Base-by-base conservation (phyloP, 1,140 invertebrate species). In the Pseudomyrmex flavicornis region DNA sequence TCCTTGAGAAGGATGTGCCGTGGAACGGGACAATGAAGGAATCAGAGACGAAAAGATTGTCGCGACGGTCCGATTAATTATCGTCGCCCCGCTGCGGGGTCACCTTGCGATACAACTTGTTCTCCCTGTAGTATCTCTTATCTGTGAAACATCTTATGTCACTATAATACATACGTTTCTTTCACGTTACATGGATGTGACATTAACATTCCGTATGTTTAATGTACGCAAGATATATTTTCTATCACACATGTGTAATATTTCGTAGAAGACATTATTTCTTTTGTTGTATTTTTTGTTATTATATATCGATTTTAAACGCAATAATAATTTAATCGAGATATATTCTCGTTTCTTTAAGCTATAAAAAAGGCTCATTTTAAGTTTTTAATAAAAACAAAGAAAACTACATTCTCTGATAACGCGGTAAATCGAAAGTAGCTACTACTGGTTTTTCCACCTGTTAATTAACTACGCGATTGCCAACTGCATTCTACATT, bases 1-100 rank as follows among this genome's bases (percentile, higher is more conserved):
- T 17, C 50, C 52, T 77, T 20, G 75, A 68, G 63, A 10, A 77
- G 17, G 17, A 77, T 9, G 26, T 50, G 17, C 26, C 44, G 62
- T 46, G 5, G 50, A 77, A 77, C 15, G 75, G 17, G 35, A 69
- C 50, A 77, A 77, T 68, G 63, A 77, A 63, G 68, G 75, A 77
- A 77, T 77, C 75, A 77, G 63, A 77, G 63, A 77, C 35, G 63
- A 69, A 77, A 77, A 77, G 63, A 63, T 77, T 77, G 75, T 77
- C 75, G 75, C 63, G 75, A 50, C 63, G 13, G 75, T 46, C 75
- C 50, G 75, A 77, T 77, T 77, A 77, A 77, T 77, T 77, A 77
- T 77, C 75, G 35, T 77, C 75, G 35, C 56, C 48, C 63, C 75
- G 22, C 63, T 56, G 74, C 62, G 48, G 50, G 48, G 50, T 68